Conservation (phyloP, 2,797 vertebrate genomes). For the Stomatorhinus walkeri region DNA sequence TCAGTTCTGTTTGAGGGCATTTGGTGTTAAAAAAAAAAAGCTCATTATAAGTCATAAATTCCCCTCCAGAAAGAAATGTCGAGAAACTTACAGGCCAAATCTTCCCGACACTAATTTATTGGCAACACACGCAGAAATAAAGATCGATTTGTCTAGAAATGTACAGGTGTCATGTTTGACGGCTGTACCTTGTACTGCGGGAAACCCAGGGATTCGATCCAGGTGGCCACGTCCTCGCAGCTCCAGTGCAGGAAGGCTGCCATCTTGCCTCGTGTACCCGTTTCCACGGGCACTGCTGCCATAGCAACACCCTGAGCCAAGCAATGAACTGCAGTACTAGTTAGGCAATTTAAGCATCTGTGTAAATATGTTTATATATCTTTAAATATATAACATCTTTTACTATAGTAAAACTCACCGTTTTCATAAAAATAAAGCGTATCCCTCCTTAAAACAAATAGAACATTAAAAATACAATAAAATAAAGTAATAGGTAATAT, state of each 20-base stretch:
- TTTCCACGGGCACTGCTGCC: slow-evolving; percentile 33
- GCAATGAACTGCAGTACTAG: background rate
- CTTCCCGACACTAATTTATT: background rate
- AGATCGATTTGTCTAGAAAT: background rate
- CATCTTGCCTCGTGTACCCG: slow-evolving; percentile 19
- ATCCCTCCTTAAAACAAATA: background rate
- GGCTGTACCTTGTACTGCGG: slow-evolving; percentile 57
- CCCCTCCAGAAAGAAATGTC: background rate
- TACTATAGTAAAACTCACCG: background rate
- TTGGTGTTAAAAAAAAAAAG: background rate
- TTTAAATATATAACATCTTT: background rate
- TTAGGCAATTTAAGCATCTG: background rate
- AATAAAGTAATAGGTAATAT: background rate
- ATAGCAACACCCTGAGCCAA: slow-evolving; percentile 18
- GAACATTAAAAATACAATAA: background rate
- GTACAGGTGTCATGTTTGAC: background rate
- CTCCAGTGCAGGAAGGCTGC: slow-evolving; percentile 45
- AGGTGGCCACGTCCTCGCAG: slow-evolving; percentile 51
- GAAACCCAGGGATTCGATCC: slow-evolving; percentile 57
- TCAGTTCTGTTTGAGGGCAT: background rate
- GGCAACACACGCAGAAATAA: background rate
- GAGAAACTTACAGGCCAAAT: background rate
- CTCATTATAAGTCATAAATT: background rate
- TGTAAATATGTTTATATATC: background rate
- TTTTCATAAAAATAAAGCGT: background rate